phyloP scores from a whole-genome alignment of 30 jellyfish, hydroid and myxozoan genomes.

The Hydra vulgaris region DNA sequence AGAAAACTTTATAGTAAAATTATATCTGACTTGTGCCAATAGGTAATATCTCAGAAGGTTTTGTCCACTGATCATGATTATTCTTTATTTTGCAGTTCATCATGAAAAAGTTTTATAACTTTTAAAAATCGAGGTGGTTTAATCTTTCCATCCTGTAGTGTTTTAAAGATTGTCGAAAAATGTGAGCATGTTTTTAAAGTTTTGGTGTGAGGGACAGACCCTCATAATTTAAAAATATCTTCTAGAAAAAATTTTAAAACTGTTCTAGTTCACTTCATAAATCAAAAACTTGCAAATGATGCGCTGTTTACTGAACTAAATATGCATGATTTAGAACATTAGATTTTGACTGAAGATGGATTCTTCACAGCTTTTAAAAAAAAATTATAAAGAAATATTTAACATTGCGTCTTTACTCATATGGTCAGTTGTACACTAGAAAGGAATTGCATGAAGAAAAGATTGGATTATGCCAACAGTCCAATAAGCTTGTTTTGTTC shows the following conservation, averaged over 20 bases:
- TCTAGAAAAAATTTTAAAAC: neutral
- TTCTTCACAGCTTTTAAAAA: neutral
- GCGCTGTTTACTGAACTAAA: neutral
- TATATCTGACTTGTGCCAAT: too few relatives aligned
- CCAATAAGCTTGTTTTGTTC: neutral
- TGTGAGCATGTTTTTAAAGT: too few relatives aligned
- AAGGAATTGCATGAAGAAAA: neutral
- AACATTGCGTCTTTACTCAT: neutral
- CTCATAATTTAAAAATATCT: neutral
- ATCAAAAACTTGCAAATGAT: neutral
- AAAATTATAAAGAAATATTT: too few relatives aligned
- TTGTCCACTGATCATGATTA: too few relatives aligned
- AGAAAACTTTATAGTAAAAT: too few relatives aligned
- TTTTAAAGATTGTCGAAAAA: too few relatives aligned
- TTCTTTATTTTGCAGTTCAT: too few relatives aligned
- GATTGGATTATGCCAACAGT: neutral
- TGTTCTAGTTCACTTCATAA: neutral
- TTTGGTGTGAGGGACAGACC: neutral
- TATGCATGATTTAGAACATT: neutral
- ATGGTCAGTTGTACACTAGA: neutral
- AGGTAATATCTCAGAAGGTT: too few relatives aligned
- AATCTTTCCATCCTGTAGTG: too few relatives aligned
- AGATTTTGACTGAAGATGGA: conserved; percentile 8
- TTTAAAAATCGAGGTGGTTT: too few relatives aligned
- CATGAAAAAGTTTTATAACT: too few relatives aligned